Evolutionary conservation across 2,797 vertebrate species (phyloP).

Genomic region (Lithobates sylvaticus): DNA sequence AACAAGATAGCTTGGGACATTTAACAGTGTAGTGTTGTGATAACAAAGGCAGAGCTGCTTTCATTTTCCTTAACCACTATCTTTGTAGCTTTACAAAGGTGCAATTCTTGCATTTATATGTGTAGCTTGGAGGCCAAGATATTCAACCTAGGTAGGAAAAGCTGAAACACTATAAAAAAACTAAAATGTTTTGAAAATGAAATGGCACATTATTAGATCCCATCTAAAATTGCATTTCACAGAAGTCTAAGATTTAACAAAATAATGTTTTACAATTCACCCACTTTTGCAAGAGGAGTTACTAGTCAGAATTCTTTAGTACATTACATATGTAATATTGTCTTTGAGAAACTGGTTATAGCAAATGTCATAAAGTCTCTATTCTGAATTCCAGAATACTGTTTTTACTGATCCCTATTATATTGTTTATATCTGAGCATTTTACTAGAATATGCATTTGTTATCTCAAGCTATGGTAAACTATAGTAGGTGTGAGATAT

Average conservation of each 20-base stretch:
- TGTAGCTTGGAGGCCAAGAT: conserved; percentile 41
- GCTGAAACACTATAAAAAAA: conserved; percentile 20
- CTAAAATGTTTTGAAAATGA: conserved; percentile 31
- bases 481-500: too few species aligned
- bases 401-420: background rate
- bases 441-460: background rate
- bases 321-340: background rate
- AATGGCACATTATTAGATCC: conserved; percentile 42
- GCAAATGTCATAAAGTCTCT: background rate
- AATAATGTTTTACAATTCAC: conserved; percentile 7
- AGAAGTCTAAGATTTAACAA: conserved; percentile 8
- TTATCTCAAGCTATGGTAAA: background rate
- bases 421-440: background rate
- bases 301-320: conserved; percentile 6
- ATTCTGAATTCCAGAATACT: too few species aligned
- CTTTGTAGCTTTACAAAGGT: conserved; percentile 44
- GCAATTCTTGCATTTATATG: conserved; percentile 48
- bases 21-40: conserved; percentile 68
- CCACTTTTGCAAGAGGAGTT: background rate
- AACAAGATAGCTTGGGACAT: conserved; percentile 73
- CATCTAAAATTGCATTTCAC: conserved; percentile 16
- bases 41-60: conserved; percentile 64
- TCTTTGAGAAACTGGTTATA: background rate
- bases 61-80: conserved; percentile 49
- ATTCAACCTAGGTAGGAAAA: conserved; percentile 47